Base-by-base conservation (phyloP, 92 coral and sea anemone genomes). In the Heliopora coerulea region DNA sequence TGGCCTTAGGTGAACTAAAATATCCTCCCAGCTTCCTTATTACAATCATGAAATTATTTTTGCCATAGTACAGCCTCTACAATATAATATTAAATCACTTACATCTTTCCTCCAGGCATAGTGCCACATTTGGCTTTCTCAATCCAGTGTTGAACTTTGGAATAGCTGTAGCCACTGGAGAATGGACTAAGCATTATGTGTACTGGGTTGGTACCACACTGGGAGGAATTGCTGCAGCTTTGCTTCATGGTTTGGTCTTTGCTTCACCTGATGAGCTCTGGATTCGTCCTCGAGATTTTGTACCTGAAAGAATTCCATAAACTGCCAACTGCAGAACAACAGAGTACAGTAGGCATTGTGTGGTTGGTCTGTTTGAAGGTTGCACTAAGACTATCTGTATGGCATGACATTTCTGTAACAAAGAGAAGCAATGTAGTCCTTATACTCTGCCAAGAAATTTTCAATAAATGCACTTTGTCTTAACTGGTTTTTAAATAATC, bases 131-230 rank as follows among this genome's bases (percentile, higher is more conserved):
- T 0, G 72, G 72, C 2, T 67, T 37, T 41, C 74, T 67, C 14
- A 67, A 67, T 30, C 74, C 59, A 67, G 74, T 49, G 24, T 21
- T 67, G 30, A 67, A 67, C 59, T 48, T 67, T 49, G 74, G 74
- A 3, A 67, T 67, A 15, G 57, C 74, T 6, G 58, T 67, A 30
- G 58, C 59, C 0, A 37, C 58, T 27, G 58, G 58, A 1, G 13
- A 9, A 1, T 67, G 58, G 59, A 25, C 34, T 5, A 67, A 49
- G 39, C 74, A 67, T 29, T 44, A 67, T 15, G 74, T 67, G 37
- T 67, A 67, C 41, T 44, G 58, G 58, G 41, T 44, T 48, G 74
- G 74, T 2, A 49, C 74, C 3, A 19, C 40, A 46, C n/a, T 67
- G 56, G 74, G 74, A 0, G 74, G 74, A 46, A 8, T 44, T 37